phyloP scores from a whole-genome alignment of 2,797 vertebrate genomes.

The Amniataba percoides region DNA sequence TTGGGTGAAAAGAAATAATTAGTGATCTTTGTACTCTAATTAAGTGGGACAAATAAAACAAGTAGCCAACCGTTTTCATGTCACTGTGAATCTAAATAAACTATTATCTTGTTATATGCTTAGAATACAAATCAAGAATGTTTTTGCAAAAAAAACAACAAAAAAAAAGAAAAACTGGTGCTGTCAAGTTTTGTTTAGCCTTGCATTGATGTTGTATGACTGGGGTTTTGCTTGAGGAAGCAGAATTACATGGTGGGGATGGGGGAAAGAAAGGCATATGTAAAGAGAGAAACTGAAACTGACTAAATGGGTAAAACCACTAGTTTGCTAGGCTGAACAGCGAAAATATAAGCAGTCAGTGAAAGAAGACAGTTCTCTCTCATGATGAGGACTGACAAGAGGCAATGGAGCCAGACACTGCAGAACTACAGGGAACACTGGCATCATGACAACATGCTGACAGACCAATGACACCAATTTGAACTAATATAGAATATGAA shows the following conservation, averaged over 20 bases:
- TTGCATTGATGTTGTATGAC: conserved; percentile 3
- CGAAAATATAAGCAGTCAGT: not conserved
- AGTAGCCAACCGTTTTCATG: not conserved
- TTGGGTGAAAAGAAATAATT: not conserved
- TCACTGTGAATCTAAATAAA: not conserved
- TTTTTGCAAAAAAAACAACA: not conserved
- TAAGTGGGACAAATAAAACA: not conserved
- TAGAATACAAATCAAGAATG: conserved; percentile 27
- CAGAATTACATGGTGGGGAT: conserved; percentile 10
- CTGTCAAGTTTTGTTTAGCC: conserved; percentile 19
- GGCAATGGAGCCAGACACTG: not conserved
- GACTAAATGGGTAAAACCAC: conserved; percentile 4
- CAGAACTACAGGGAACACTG: not conserved
- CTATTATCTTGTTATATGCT: not conserved
- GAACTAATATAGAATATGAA: not conserved
- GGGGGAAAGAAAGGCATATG: not conserved
- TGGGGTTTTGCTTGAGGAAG: conserved; percentile 21
- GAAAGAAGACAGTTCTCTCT: conserved; percentile 5
- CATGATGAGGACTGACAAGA: conserved; percentile 8
- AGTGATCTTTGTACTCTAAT: not conserved
- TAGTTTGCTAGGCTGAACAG: not conserved
- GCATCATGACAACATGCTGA: not conserved
- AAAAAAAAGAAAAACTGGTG: not conserved
- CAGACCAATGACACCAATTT: not conserved
- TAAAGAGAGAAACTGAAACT: not conserved